Evolutionary conservation across 2,113 vertebrate species (phyloP).

Genomic region (Ondatra zibethicus): DNA sequence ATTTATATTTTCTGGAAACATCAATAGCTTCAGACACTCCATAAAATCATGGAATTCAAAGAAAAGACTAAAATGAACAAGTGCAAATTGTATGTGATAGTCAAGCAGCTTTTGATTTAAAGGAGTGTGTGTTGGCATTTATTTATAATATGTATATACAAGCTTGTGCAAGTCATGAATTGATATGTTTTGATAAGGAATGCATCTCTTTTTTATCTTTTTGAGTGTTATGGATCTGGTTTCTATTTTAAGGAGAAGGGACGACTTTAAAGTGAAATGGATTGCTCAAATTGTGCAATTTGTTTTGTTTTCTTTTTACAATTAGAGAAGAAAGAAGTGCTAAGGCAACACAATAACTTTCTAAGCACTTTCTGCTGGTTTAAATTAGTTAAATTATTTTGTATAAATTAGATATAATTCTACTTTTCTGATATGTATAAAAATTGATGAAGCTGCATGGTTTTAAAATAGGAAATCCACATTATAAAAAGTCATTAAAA

Average conservation of each 20-base stretch:
- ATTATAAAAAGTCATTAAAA: constrained; percentile 96
- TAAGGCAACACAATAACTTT: constrained; percentile 94
- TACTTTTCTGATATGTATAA: constrained; percentile 92
- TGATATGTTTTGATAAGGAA: constrained; percentile 87
- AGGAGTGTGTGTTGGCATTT: constrained; percentile 88
- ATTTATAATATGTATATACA: constrained; percentile 88
- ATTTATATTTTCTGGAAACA: constrained; percentile 87
- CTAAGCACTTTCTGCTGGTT: constrained; percentile 94
- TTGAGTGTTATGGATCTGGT: constrained; percentile 82
- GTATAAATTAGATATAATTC: constrained; percentile 94
- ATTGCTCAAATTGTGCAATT: constrained; percentile 88
- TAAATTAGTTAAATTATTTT: constrained; percentile 92
- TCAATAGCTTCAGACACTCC: constrained; percentile 83
- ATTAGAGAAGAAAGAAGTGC: constrained; percentile 92
- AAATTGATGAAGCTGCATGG: constrained; percentile 94
- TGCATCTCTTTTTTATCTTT: constrained; percentile 82
- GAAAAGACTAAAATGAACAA: constrained; percentile 87
- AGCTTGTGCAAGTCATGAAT: constrained; percentile 88
- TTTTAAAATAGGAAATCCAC: constrained; percentile 94
- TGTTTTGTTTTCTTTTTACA: constrained; percentile 76
- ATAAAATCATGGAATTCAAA: constrained; percentile 80
- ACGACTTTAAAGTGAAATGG: constrained; percentile 84
- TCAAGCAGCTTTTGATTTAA: constrained; percentile 92
- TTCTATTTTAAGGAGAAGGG: constrained; percentile 73
- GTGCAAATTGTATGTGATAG: constrained; percentile 93